A percentile compares a stretch with the other conserved stretches of the same genome.
These are phyloP conservation scores for Gambusia holbrooki DNA, from an alignment of 2,113 vertebrate species.

Conservation along the genomic window DNA sequence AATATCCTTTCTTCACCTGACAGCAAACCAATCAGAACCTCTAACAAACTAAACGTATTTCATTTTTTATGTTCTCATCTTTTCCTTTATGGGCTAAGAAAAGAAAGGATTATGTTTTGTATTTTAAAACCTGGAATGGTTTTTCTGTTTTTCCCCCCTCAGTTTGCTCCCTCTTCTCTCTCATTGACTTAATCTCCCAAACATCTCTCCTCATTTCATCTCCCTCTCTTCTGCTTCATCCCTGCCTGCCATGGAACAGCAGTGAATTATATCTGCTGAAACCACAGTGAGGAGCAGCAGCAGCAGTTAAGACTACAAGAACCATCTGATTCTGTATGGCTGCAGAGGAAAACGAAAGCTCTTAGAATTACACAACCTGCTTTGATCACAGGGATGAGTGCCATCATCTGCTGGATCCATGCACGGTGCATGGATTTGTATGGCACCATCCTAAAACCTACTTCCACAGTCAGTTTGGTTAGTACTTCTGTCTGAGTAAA, in stretches of 20 bases:
- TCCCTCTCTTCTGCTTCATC: not conserved
- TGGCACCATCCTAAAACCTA: not conserved
- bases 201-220: not conserved
- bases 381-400: slow-evolving; percentile 67
- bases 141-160: not conserved
- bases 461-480: not conserved
- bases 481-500: slow-evolving; percentile 8
- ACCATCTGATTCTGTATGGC: slow-evolving; percentile 34
- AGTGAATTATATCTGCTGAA: slow-evolving; percentile 30
- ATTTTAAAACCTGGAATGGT: slow-evolving; percentile 37
- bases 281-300: slow-evolving; percentile 21
- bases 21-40: slow-evolving; percentile 9
- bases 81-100: not conserved
- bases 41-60: not conserved
- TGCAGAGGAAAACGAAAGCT: slow-evolving; percentile 24
- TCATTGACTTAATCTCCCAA: slow-evolving; percentile 9
- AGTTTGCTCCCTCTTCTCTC: not conserved
- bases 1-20: slow-evolving; percentile 25
- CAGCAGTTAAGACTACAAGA: slow-evolving; percentile 43
- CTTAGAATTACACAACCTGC: slow-evolving; percentile 26
- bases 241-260: not conserved
- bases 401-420: slow-evolving; percentile 36
- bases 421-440: not conserved
- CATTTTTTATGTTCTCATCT: not conserved
- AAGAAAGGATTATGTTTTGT: slow-evolving; percentile 35